Percentiles rank a stretch among this genome's conserved stretches.
phyloP scores from a whole-genome alignment of 1,140 invertebrate genomes.

The Adoxophyes honmai region DNA sequence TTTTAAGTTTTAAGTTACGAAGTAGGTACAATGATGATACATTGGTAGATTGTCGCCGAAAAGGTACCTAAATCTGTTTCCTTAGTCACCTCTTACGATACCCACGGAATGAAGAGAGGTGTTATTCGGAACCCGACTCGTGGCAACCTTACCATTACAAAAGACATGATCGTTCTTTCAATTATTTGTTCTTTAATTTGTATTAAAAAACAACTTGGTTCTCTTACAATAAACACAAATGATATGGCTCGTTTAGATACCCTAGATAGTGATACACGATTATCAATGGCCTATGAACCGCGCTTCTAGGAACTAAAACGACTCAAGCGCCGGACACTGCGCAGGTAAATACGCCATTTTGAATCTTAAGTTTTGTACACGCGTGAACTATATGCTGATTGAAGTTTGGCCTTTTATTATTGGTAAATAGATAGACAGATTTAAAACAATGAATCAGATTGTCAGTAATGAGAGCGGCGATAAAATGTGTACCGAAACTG shows the following conservation, averaged over 20 bases:
- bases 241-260: background rate
- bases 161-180: no score
- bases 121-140: no score
- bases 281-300: background rate
- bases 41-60: no score
- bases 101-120: no score
- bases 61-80: no score
- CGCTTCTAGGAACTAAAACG: background rate
- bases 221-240: background rate
- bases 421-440: slow-evolving; percentile 6
- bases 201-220: background rate
- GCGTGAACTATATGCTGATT: background rate
- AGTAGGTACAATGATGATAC: no score
- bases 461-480: no score
- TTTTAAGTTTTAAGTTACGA: no score
- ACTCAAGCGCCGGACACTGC: background rate
- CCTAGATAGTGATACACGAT: slow-evolving; percentile 5
- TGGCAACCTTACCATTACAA: no score
- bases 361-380: background rate
- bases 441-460: background rate
- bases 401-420: slow-evolving; percentile 12
- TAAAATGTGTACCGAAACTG: no score
- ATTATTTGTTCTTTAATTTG: no score
- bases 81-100: no score
- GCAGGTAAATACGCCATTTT: background rate